Evolutionary conservation across 1,140 invertebrate genomes (phyloP).

Genomic region (Panagrolaimus sp.): DNA sequence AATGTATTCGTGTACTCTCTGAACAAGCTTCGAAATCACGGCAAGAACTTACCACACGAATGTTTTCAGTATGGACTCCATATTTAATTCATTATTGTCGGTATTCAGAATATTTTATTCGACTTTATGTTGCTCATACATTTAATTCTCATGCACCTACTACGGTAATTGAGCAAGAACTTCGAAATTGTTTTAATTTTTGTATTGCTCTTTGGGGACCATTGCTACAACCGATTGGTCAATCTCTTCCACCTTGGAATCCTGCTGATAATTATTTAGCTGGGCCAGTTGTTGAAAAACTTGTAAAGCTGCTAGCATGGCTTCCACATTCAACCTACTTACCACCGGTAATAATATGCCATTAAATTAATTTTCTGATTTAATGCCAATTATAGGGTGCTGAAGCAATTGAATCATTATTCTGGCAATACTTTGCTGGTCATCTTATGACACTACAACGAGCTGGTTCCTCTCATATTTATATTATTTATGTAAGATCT

Average conservation of each 20-base stretch:
- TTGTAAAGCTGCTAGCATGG: constrained; percentile 34
- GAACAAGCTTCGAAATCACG: constrained; percentile 31
- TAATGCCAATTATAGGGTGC: too few species aligned
- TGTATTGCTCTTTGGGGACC: constrained; percentile 16
- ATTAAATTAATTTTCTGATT: too few species aligned
- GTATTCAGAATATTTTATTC: constrained; percentile 37
- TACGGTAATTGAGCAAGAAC: constrained; percentile 28
- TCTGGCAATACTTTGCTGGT: constrained; percentile 37
- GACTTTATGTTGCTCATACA: constrained; percentile 17
- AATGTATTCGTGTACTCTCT: constrained; percentile 31
- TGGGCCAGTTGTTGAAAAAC: constrained; percentile 23
- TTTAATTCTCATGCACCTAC: constrained; percentile 27
- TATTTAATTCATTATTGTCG: constrained; percentile 29
- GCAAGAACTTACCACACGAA: constrained; percentile 25
- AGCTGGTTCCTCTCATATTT: constrained; percentile 33
- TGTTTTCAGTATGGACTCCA: constrained; percentile 34
- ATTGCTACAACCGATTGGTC: constrained; percentile 33
- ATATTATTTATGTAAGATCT: constrained; percentile 30
- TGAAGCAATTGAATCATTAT: constrained; percentile 31
- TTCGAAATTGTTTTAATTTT: constrained; percentile 13
- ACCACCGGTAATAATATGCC: constrained; percentile 34
- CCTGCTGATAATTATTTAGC: constrained; percentile 22
- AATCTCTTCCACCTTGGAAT: constrained; percentile 27
- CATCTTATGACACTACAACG: constrained; percentile 22
- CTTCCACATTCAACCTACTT: constrained; percentile 38